Base-by-base conservation (phyloP, 2,113 vertebrate species). In the Corapipo altera region DNA sequence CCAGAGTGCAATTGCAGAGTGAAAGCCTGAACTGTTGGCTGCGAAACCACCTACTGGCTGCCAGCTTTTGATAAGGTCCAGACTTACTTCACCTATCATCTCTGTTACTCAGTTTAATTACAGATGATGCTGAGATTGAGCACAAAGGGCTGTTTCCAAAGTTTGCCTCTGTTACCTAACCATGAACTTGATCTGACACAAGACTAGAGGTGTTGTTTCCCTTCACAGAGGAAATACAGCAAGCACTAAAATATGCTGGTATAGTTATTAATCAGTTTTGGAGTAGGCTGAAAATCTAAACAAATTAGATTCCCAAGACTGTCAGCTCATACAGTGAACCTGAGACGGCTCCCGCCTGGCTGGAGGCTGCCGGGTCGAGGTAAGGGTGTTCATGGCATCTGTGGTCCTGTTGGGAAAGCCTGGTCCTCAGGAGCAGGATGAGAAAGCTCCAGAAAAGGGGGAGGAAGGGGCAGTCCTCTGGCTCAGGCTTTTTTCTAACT, bases 291-390 rank as follows among this genome's bases (percentile, higher is more conserved):
- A 66, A 91, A 74, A 44, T 4, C 2, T 4, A 48, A 32, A 15
- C 19, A 30, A 54, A 46, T 89, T 30, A 12, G 33, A 67, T 48
- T 62, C 27, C 67, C 5, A 3, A 14, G 46, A 5, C n/a, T 39
- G n/a, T 37, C 4, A 6, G 41, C 41, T 82, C 0, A 0, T 11
- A 23, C 21, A 54, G 24, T 23, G 74, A 84, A 44, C 16, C 13
- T 11, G 90, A 37, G 26, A 33, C 6, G 6, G 33, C 18, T 84
- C 20, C 71, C 5, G 5, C 39, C 55, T 52, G 79, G 54, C 14
- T 2, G 4, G n/a, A 23, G 27, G 17, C 58, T 84, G 48, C 37
- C 1, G 3, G 48, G 16, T 23, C 13, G 37, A 18, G 39, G 21
- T 6, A 26, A 48, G 32, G 8, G 13, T 62, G 67, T 22, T n/a